Conservation (phyloP, 2,113 vertebrate genomes). For the Abramis brama region DNA sequence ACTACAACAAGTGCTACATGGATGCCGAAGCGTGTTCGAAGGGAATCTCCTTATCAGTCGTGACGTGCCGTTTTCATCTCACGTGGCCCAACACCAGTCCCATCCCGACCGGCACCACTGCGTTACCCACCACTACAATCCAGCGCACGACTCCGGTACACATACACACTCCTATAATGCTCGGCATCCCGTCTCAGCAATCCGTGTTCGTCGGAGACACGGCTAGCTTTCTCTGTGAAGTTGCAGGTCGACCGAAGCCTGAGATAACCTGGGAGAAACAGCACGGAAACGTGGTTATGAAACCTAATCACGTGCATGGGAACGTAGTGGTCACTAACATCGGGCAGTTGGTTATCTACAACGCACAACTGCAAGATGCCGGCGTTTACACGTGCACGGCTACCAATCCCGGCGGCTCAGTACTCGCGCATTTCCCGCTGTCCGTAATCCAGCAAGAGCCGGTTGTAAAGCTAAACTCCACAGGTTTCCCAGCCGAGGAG, state of each 20-base stretch:
- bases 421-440: conserved; percentile 83
- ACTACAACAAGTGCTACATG: conserved; percentile 99
- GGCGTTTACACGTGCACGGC: conserved; percentile 92
- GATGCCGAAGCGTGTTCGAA: conserved; percentile 96
- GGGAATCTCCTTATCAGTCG: conserved; percentile 86
- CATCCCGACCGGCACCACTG: conserved; percentile 77
- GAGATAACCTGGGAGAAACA: conserved; percentile 95
- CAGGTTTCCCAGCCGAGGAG: conserved; percentile 79
- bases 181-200: conserved; percentile 80
- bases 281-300: conserved; percentile 83
- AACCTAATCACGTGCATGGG: conserved; percentile 87
- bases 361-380: conserved; percentile 82
- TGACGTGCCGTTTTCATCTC: conserved; percentile 90
- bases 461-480: conserved; percentile 73
- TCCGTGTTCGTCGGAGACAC: conserved; percentile 84
- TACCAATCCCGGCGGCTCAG: conserved; percentile 81
- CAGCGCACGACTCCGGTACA: conserved; percentile 79
- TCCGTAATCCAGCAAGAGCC: conserved; percentile 79
- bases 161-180: conserved; percentile 74
- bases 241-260: conserved; percentile 82
- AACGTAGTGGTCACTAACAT: conserved; percentile 95
- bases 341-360: conserved; percentile 94
- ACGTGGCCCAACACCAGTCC: conserved; percentile 91
- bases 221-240: conserved; percentile 91
- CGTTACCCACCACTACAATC: conserved; percentile 75